Percentiles rank a stretch among this genome's conserved stretches.
phyloP scores from a whole-genome alignment of 2,797 vertebrate genomes.

The Hippoglossus hippoglossus region DNA sequence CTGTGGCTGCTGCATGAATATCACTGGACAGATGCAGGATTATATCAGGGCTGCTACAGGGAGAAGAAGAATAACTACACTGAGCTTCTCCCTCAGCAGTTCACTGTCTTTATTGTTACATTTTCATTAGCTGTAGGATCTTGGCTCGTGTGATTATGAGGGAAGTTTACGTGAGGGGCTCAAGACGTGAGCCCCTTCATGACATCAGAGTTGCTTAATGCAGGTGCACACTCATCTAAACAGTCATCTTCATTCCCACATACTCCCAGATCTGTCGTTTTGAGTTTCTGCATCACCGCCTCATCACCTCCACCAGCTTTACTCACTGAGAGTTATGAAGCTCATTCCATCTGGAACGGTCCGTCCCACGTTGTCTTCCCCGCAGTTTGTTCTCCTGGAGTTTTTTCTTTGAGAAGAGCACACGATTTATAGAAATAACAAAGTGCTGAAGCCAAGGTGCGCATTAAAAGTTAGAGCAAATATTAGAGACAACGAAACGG shows the following conservation, averaged over 20 bases:
- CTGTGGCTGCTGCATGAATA: neutral
- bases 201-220: neutral
- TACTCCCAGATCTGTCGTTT: slow-evolving; percentile 5
- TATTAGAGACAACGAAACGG: neutral
- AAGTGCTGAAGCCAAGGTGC: neutral
- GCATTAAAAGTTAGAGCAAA: neutral
- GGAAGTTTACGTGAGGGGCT: slow-evolving; percentile 7
- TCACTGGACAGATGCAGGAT: slow-evolving; percentile 5
- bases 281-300: neutral
- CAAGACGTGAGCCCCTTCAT: neutral
- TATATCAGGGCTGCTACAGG: neutral
- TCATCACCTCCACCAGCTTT: neutral
- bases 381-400: neutral
- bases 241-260: neutral
- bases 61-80: neutral
- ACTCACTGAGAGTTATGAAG: neutral
- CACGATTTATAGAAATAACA: slow-evolving; percentile 35
- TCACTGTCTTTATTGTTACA: neutral
- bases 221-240: neutral
- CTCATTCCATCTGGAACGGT: slow-evolving; percentile 16
- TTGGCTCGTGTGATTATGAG: slow-evolving; percentile 2
- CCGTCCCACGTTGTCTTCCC: neutral
- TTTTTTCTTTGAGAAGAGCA: no score
- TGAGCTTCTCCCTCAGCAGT: no score
- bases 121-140: slow-evolving; percentile 3